Evolutionary conservation across 2,113 vertebrate genomes (phyloP), one percentile per base, ranked within the genome.

Genomic region (Cryptomyrus ogoouensis): DNA sequence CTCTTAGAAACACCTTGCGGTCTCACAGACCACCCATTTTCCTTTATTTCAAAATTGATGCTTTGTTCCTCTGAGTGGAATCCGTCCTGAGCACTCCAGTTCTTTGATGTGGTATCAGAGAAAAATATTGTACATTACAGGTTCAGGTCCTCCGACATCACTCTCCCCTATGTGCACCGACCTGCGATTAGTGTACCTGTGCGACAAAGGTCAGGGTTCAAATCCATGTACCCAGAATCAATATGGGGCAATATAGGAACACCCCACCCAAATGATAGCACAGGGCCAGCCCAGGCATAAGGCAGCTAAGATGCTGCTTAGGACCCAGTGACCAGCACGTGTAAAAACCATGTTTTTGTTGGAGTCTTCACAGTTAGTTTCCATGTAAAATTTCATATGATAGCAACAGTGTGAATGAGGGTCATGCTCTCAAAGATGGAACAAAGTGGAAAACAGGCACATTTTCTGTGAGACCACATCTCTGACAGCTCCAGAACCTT

Each of bases 181-280:
- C 92, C 92, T 87, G 92, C 94, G 91, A 94, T 94, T 91, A 91
- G 90, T 91, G 92, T 92, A 90, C 27, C 89, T 91, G 50, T 0
- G 62, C 86, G 74, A 88, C 50, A 56, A 92, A 91, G 92, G 91
- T 90, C 80, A 89, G 15, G 5, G 74, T 62, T 27, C 52, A 42
- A 90, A 94, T 93, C 93, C 93, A 91, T 90, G 92, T 93, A 91
- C 90, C 91, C 91, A 39, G 44, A 80, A 89, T 90, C n/a, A 46
- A 24, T 87, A 90, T 80, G 91, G 90, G 2, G 56, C 89, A 90
- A 62, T 4, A 4, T 62, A 89, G 90, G 89, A 91, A 90, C 84
- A 85, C 90, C 91, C 91, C 87, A 90, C 56, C 90, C 90, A 92
- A 91, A 93, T 90, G 91, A 93, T 93, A 92, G 87, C 53, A 88